Evolutionary conservation across 30 jellyfish, hydroid and myxozoan genomes (phyloP), one percentile per base, ranked within the genome.

Genomic region (Hydractinia symbiolongicarpus): DNA sequence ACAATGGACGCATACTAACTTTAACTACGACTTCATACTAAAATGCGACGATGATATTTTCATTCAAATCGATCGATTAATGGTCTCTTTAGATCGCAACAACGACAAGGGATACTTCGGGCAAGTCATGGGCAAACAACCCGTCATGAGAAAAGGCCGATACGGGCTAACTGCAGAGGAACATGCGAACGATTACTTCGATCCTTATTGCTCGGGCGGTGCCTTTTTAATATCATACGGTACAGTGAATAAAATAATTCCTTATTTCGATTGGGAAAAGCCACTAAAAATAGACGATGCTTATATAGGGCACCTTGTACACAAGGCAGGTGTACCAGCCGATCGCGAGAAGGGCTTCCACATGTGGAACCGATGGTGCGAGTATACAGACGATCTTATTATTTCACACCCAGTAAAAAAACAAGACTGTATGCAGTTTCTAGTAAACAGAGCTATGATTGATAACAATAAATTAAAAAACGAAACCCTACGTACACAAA

Each of bases 161-260:
- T 68, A 72, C 60, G 85, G 73, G 15, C 54, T 82, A 40, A 20
- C 89, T 11, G 58, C 52, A 10, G 86, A 82, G 10, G 86, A 68
- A 82, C 78, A 69, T 53, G 44, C 6, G 72, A 50, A 73, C 10
- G 86, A 56, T 11, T 8, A 5, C 16, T 82, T 20, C 89, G 67
- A 54, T 57, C 89, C 86, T 53, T 82, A 82, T 61, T 82, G 89
- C 72, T 72, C 86, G 10, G 89, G 89, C 4, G 89, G 89, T 9
- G 89, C 83, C 7, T 82, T 68, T 72, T 5, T 82, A 68, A 55
- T 82, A 44, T 49, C 88, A n/a, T 19, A 70, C 15, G 88, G 53
- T 54, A 55, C 57, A 16, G 77, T 82, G 50, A 30, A 73, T 30
- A 74, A 69, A 66, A 79, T 79, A 11, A n/a, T 66, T 10, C 72